Conservation (phyloP, 1,140 invertebrate genomes). For the Bemisia tabaci region DNA sequence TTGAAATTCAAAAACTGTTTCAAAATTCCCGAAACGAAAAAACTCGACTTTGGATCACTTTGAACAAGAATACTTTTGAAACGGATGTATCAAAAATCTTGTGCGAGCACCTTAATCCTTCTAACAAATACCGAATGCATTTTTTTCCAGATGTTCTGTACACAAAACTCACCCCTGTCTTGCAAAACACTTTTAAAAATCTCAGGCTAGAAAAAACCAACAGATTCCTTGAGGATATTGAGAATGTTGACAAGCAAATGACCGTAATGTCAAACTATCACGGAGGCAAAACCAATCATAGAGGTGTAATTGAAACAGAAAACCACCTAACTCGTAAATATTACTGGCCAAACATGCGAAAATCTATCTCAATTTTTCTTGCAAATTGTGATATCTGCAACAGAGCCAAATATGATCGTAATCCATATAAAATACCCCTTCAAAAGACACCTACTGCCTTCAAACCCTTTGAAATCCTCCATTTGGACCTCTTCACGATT, state of each 20-base stretch:
- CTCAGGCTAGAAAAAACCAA: too few species aligned
- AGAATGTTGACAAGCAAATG: not conserved
- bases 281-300: constrained; percentile 25
- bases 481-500: constrained; percentile 23
- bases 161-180: too few species aligned
- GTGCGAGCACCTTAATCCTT: too few species aligned
- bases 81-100: too few species aligned
- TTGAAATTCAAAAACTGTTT: too few species aligned
- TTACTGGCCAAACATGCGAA: constrained; percentile 29
- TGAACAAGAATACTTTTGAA: too few species aligned
- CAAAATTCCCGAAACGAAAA: too few species aligned
- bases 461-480: constrained; percentile 24
- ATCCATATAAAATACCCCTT: constrained; percentile 20
- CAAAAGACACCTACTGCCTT: constrained; percentile 17
- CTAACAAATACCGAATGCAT: too few species aligned
- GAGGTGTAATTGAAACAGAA: constrained; percentile 28
- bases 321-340: constrained; percentile 27
- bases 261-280: constrained; percentile 25
- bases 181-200: too few species aligned
- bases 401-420: constrained; percentile 16
- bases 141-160: too few species aligned
- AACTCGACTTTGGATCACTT: too few species aligned
- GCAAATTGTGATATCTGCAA: constrained; percentile 20
- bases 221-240: not conserved
- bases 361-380: constrained; percentile 19